Evolutionary conservation across 2,797 vertebrate species (phyloP).

Genomic region (Gymnoscopelus microlampas): DNA sequence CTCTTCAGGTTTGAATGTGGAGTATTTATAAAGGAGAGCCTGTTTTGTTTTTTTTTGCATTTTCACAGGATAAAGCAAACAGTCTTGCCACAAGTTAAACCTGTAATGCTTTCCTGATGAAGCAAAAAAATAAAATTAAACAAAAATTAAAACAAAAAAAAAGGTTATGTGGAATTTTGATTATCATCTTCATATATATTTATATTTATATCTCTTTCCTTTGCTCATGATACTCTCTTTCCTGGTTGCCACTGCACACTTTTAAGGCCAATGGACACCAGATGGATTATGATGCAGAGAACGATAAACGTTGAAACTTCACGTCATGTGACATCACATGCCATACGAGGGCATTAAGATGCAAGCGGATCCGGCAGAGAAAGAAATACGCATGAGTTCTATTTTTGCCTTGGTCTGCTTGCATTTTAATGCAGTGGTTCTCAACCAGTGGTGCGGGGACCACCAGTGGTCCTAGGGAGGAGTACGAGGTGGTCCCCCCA

Average conservation of each 20-base stretch:
- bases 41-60: slow-evolving; percentile 85
- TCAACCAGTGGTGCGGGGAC: no score
- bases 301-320: no score
- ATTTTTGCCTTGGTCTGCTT: no score
- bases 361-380: no score
- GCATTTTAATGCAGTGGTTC: no score
- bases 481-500: no score
- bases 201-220: slow-evolving; percentile 73
- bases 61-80: slow-evolving; percentile 88
- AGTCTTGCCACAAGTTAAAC: slow-evolving; percentile 86
- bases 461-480: no score
- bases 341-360: no score
- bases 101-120: slow-evolving; percentile 91
- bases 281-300: no score
- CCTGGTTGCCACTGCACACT: slow-evolving; percentile 63
- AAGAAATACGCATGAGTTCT: no score
- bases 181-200: slow-evolving; percentile 92
- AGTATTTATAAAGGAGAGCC: slow-evolving; percentile 94
- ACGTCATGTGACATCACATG: no score
- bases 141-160: slow-evolving; percentile 88
- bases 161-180: slow-evolving; percentile 97
- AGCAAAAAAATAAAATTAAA: slow-evolving; percentile 77
- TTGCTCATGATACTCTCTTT: slow-evolving; percentile 17
- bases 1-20: slow-evolving; percentile 95
- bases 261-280: no score